Percentiles rank a stretch among this genome's conserved stretches.
These are phyloP conservation scores for Reticulitermes lucifugus DNA, from an alignment of 2,888 invertebrate genomes.

Conservation along the genomic window DNA sequence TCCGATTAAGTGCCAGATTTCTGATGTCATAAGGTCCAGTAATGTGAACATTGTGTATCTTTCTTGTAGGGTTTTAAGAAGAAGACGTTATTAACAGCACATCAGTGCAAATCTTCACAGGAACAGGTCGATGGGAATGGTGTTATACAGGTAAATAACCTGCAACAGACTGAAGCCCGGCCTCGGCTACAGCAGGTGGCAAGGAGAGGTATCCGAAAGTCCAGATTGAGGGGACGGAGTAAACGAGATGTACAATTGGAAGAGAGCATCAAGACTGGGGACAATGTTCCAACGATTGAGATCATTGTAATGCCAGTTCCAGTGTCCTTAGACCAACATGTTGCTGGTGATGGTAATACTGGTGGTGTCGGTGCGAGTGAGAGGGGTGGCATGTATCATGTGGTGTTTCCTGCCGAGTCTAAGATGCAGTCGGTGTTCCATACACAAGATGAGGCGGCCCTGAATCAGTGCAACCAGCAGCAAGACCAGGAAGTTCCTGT, in stretches of 20 bases:
- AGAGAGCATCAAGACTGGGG: neutral
- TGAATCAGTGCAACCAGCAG: neutral
- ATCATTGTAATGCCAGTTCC: conserved; percentile 53
- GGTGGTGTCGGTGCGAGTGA: neutral
- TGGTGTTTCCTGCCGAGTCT: conserved; percentile 23
- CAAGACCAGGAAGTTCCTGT: conserved; percentile 39
- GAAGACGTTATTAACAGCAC: neutral
- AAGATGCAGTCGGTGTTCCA: neutral
- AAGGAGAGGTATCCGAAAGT: neutral
- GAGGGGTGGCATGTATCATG: conserved; percentile 14
- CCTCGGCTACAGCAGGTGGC: neutral
- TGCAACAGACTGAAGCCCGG: too few relatives aligned
- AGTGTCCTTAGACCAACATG: conserved; percentile 11
- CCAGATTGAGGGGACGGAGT: neutral
- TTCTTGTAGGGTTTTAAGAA: conserved; percentile 16
- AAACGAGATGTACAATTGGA: neutral
- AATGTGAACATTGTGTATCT: neutral
- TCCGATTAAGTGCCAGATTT: too few relatives aligned
- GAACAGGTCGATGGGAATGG: neutral
- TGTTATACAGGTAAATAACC: neutral
- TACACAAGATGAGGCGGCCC: neutral
- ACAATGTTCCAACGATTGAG: conserved; percentile 53
- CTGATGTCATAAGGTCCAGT: too few relatives aligned
- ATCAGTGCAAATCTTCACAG: neutral
- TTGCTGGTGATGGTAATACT: neutral